Evolutionary conservation across 1,140 invertebrate species (phyloP).

Genomic region (Papilio machaon): DNA sequence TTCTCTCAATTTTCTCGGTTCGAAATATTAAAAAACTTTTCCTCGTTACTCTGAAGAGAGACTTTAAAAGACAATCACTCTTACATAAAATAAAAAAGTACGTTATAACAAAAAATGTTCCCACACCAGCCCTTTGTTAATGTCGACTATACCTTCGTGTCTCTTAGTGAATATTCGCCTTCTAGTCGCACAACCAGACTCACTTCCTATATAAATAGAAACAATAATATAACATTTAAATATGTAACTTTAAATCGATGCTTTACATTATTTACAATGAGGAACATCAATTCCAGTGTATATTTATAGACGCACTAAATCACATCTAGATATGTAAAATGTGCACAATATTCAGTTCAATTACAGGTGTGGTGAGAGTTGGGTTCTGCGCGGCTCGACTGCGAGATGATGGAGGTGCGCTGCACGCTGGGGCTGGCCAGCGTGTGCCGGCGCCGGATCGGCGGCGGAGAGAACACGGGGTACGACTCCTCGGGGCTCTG

Average conservation of each 20-base stretch:
- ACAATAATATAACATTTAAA: constrained; percentile 47
- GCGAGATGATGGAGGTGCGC: constrained; percentile 86
- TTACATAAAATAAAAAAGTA: constrained; percentile 28
- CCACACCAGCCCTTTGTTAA: constrained; percentile 50
- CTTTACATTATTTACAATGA: constrained; percentile 75
- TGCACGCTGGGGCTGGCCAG: constrained; percentile 79
- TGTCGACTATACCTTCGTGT: constrained; percentile 69
- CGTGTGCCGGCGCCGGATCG: constrained; percentile 80
- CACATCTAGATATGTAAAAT: constrained; percentile 24
- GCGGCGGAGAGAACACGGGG: constrained; percentile 92
- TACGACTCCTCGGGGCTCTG: constrained; percentile 90
- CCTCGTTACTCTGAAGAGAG: constrained; percentile 6
- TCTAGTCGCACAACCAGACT: constrained; percentile 49
- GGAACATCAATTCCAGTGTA: constrained; percentile 49
- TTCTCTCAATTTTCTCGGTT: constrained; percentile 35
- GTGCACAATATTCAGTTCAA: constrained; percentile 41
- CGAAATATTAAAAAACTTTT: not conserved
- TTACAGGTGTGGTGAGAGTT: constrained; percentile 93
- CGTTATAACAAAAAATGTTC: constrained; percentile 41
- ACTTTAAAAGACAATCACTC: constrained; percentile 22
- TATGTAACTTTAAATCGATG: constrained; percentile 49
- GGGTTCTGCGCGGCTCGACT: constrained; percentile 86
- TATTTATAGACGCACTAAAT: constrained; percentile 40
- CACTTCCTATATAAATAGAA: constrained; percentile 65
- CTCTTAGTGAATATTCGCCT: constrained; percentile 63